Base-by-base conservation (phyloP, 2,797 vertebrate genomes). In the Amniataba percoides region DNA sequence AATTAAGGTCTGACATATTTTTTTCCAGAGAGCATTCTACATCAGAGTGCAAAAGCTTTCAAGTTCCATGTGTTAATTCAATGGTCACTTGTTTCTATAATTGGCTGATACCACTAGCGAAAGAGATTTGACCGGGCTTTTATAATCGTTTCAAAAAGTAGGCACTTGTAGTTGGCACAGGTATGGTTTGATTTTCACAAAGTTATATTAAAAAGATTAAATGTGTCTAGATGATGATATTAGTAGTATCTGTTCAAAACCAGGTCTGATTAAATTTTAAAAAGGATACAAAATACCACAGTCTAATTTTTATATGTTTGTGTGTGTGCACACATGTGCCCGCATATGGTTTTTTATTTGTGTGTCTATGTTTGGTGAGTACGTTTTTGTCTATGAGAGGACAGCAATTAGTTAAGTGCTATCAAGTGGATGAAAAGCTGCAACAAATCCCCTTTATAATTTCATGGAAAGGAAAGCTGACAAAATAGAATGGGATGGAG, bases 361-460 rank as follows among this genome's bases (percentile, higher is more conserved):
- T 81, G 78, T 78, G 77, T 72, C 58, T 69, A 27, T 84, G 78
- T 87, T 87, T 90, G 84, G 74, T 80, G 52, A 86, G 75, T 78
- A 63, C 57, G 18, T 81, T 87, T 91, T 86, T 90, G 79, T 78
- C 82, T 82, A 72, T 82, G 82, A 88, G 85, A 85, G 84, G 87
- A 88, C 87, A 85, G 90, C 91, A 94, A 94, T 95, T 96, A 94
- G 89, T 93, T 93, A 94, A 94, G 92, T 94, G 91, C 91, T 93
- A 92, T 95, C 90, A 93, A 95, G 94, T 94, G 94, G 93, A 94
- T 95, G 90, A 93, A 95, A 94, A 94, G 86, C 90, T 94, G 89
- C 90, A 90, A 93, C 92, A 93, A 94, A 93, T 89, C 92, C 88
- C 75, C 77, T 93, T 93, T 91, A 89, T 88, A 92, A 93, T 94